These are phyloP conservation scores for Tetrao urogallus DNA, from an alignment of 2,113 vertebrate species.

Conservation along the genomic window DNA sequence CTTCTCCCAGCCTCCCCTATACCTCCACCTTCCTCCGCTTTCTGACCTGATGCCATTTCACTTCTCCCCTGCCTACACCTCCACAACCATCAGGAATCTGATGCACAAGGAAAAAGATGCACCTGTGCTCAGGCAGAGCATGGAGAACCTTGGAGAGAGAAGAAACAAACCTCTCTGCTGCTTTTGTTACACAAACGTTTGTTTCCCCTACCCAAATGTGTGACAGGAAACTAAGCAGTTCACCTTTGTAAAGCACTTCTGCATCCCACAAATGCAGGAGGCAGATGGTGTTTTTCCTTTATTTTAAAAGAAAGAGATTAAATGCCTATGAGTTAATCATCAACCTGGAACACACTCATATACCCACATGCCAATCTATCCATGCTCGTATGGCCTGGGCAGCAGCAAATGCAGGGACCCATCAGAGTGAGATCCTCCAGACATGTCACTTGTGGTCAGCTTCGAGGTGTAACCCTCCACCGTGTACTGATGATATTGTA, in stretches of 20 bases:
- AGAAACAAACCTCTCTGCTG: neutral
- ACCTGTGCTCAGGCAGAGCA: conserved; percentile 45
- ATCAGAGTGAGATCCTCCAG: neutral
- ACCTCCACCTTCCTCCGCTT: neutral
- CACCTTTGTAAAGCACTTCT: conserved; percentile 68
- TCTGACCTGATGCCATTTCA: conserved; percentile 34
- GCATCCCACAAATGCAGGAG: conserved; percentile 48
- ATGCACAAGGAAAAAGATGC: neutral
- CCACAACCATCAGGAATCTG: neutral
- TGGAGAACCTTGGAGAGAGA: neutral
- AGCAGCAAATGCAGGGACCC: neutral
- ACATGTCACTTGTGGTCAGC: neutral
- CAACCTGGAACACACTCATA: neutral
- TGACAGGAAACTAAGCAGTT: conserved; percentile 66
- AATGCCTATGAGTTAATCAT: conserved; percentile 26
- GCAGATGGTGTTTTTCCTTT: conserved; percentile 72
- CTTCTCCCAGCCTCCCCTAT: neutral
- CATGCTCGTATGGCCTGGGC: neutral
- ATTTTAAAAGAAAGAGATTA: conserved; percentile 60
- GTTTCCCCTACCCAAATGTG: conserved; percentile 50
- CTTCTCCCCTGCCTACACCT: conserved; percentile 18
- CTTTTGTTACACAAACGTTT: conserved; percentile 27
- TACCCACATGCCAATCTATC: neutral
- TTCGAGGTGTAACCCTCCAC: neutral
- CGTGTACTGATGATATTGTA: too few relatives aligned